Conservation (phyloP, 1,140 invertebrate species). For the Tribolium castaneum region DNA sequence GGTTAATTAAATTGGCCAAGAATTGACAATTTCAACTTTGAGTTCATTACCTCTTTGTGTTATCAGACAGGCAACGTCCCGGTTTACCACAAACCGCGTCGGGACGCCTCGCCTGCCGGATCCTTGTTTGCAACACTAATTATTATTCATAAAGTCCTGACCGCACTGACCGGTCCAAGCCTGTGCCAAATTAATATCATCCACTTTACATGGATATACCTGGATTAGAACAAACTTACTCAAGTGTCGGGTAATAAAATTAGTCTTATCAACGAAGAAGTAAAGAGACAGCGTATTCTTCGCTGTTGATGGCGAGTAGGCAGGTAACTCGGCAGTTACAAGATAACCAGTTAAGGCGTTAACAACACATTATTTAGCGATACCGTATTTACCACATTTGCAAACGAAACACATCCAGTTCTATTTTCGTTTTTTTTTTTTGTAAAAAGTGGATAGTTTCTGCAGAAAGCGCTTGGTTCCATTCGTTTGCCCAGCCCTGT, state of each 20-base stretch:
- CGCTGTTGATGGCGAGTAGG: neutral
- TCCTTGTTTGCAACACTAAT: slow-evolving; percentile 62
- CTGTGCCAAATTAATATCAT: slow-evolving; percentile 60
- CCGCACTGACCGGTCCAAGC: slow-evolving; percentile 55
- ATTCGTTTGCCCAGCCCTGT: too few relatives aligned
- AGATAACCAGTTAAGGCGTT: slow-evolving; percentile 13
- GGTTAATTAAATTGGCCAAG: slow-evolving; percentile 34
- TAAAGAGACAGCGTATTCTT: neutral
- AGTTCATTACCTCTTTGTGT: slow-evolving; percentile 25
- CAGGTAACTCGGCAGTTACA: slow-evolving; percentile 18
- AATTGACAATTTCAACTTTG: slow-evolving; percentile 31
- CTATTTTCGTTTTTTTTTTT: too few relatives aligned
- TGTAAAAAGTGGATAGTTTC: too few relatives aligned
- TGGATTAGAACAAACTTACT: slow-evolving; percentile 36
- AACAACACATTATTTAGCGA: neutral
- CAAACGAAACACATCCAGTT: too few relatives aligned
- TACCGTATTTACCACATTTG: neutral
- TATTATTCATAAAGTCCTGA: slow-evolving; percentile 62
- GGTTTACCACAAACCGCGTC: slow-evolving; percentile 47
- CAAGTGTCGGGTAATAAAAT: too few relatives aligned
- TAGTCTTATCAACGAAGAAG: neutral
- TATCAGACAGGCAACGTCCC: slow-evolving; percentile 36
- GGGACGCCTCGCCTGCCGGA: slow-evolving; percentile 52
- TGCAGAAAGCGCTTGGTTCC: too few relatives aligned
- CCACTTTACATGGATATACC: slow-evolving; percentile 57